These are phyloP conservation scores for Eumacrocentrus americanus DNA, from an alignment of 2,888 invertebrate genomes.

Conservation along the genomic window DNA sequence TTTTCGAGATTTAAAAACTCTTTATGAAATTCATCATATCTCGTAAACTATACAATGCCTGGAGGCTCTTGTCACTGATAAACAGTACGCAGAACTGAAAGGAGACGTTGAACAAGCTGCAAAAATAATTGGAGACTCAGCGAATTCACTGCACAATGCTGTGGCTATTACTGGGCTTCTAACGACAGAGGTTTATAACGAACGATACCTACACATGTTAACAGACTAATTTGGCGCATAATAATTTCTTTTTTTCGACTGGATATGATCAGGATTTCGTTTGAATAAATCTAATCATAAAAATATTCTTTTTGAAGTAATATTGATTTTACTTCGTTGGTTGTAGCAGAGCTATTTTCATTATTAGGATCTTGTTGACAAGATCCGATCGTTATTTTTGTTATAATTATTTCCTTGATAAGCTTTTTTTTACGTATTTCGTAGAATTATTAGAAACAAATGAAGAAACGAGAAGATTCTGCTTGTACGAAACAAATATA, in stretches of 20 bases:
- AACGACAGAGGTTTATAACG: constrained; percentile 63
- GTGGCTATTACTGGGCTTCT: constrained; percentile 61
- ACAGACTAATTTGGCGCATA: constrained; percentile 46
- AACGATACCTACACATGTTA: constrained; percentile 55
- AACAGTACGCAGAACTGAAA: constrained; percentile 60
- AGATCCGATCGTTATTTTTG: background rate
- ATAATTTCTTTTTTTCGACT: background rate
- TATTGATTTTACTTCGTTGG: too few relatives aligned
- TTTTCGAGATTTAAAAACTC: too few relatives aligned
- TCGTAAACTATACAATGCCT: constrained; percentile 59
- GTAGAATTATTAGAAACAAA: background rate
- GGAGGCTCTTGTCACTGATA: constrained; percentile 58
- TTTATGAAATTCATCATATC: too few relatives aligned
- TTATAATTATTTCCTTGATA: too few relatives aligned
- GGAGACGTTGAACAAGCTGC: constrained; percentile 60
- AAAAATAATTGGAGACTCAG: constrained; percentile 63
- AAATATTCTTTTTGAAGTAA: background rate
- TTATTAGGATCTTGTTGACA: background rate
- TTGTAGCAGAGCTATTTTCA: constrained; percentile 6
- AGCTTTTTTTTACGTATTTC: too few relatives aligned
- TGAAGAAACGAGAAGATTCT: background rate
- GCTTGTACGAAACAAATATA: background rate
- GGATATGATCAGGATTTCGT: background rate
- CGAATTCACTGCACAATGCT: constrained; percentile 66
- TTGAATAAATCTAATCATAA: background rate